Evolutionary conservation across 1,140 invertebrate genomes (phyloP).

Genomic region (Myzus persicae): DNA sequence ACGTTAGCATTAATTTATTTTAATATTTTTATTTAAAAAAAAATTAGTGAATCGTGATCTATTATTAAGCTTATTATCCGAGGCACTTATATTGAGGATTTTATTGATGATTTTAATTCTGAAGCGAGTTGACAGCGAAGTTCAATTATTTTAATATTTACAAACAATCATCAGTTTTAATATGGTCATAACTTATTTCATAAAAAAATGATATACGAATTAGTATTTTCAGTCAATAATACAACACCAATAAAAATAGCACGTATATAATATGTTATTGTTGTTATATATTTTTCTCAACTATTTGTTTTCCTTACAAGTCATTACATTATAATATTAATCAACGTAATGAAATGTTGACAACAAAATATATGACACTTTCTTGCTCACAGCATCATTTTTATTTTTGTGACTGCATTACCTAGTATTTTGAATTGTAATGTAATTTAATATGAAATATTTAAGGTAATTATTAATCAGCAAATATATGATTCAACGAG

Average conservation of each 20-base stretch:
- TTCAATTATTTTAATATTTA: too few species aligned
- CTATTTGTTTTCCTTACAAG: neutral
- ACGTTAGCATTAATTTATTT: too few species aligned
- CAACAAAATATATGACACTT: too few species aligned
- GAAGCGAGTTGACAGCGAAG: too few species aligned
- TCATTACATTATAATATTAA: neutral
- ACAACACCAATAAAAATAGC: neutral
- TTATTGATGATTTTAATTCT: too few species aligned
- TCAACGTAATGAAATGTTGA: neutral
- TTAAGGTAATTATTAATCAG: neutral
- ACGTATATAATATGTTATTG: neutral
- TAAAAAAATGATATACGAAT: neutral
- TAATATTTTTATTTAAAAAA: too few species aligned
- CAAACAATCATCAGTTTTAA: too few species aligned
- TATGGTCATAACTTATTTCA: neutral
- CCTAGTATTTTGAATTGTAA: neutral
- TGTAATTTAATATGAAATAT: neutral
- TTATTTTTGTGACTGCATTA: neutral
- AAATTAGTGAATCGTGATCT: too few species aligned
- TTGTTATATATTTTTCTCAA: neutral
- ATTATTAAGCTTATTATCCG: too few species aligned
- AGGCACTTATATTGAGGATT: too few species aligned
- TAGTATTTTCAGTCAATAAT: too few species aligned
- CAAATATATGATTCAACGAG: neutral
- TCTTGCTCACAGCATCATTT: neutral